Percentiles rank a stretch among this genome's conserved stretches.
These are phyloP conservation scores for Bolinopsis microptera DNA, from an alignment of 37 sponge, comb jelly and placozoan species.

Conservation along the genomic window DNA sequence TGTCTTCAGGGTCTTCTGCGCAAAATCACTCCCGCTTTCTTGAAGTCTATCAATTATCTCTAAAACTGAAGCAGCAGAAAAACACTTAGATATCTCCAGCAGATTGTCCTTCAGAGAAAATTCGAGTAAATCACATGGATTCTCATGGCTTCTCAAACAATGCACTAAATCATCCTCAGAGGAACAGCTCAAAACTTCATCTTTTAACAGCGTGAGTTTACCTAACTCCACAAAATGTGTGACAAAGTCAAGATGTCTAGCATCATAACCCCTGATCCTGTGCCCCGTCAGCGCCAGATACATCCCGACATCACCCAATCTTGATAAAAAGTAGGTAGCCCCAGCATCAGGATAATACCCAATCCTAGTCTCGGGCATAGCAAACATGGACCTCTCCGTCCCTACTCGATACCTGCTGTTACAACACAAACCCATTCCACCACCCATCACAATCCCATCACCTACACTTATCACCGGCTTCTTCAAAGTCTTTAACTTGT, in stretches of 20 bases:
- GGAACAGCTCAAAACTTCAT: neutral
- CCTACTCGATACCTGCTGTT: neutral
- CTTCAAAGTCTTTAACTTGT: neutral
- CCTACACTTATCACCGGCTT: neutral
- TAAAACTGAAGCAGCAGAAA: neutral
- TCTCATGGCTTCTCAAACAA: neutral
- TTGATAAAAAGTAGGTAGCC: neutral
- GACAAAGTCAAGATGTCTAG: neutral
- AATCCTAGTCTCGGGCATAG: conserved; percentile 1
- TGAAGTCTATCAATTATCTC: neutral
- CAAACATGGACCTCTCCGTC: neutral
- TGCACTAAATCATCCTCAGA: conserved; percentile 4
- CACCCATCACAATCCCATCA: conserved; percentile 6
- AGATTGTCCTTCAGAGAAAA: neutral
- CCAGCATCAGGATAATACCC: conserved; percentile 13
- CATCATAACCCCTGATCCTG: conserved; percentile 4
- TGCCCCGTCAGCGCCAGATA: neutral
- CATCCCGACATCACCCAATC: neutral
- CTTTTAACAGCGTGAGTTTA: neutral
- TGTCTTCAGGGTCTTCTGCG: neutral
- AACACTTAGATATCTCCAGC: neutral
- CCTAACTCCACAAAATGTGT: neutral
- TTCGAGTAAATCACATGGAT: neutral
- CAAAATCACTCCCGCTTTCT: neutral
- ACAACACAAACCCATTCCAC: conserved; percentile 8